Evolutionary conservation across 1,140 invertebrate species (phyloP).

Genomic region (Drosophila truncata): DNA sequence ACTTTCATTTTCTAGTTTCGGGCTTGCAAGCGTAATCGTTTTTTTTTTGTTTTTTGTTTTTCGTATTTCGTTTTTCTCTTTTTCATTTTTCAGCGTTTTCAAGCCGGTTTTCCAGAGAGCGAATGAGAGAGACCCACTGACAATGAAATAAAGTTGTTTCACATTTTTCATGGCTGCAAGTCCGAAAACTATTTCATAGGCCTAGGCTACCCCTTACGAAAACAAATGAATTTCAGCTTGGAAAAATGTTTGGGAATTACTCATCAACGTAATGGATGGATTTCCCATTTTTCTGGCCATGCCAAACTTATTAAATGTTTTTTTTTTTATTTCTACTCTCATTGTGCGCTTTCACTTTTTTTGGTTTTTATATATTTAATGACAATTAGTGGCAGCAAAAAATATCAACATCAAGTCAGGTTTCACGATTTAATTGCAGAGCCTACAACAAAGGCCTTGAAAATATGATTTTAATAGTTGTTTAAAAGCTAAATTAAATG

Average conservation of each 20-base stretch:
- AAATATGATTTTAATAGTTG: slow-evolving; percentile 54
- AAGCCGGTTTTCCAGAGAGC: slow-evolving; percentile 65
- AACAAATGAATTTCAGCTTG: slow-evolving; percentile 15
- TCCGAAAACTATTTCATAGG: slow-evolving; percentile 49
- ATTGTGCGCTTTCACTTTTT: slow-evolving; percentile 70
- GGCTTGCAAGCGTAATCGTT: slow-evolving; percentile 53
- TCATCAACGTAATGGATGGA: slow-evolving; percentile 35
- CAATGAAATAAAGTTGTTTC: slow-evolving; percentile 81
- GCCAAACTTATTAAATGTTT: slow-evolving; percentile 54
- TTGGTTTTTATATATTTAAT: slow-evolving; percentile 53
- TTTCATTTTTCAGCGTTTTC: slow-evolving; percentile 43
- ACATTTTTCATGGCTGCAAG: slow-evolving; percentile 73
- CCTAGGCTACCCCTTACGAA: slow-evolving; percentile 17
- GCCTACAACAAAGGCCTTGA: slow-evolving; percentile 41
- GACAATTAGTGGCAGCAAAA: slow-evolving; percentile 54
- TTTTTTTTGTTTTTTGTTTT: slow-evolving; percentile 12
- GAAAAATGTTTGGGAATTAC: slow-evolving; percentile 63
- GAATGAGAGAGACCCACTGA: slow-evolving; percentile 45
- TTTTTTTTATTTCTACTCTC: slow-evolving; percentile 24
- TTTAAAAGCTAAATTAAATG: not conserved
- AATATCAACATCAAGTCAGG: slow-evolving; percentile 48
- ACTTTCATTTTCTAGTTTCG: slow-evolving; percentile 73
- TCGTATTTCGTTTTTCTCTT: slow-evolving; percentile 41
- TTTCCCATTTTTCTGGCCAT: slow-evolving; percentile 42
- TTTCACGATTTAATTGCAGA: slow-evolving; percentile 73